phyloP scores from a whole-genome alignment of 2,113 vertebrate species.

The Fukomys damarensis region DNA sequence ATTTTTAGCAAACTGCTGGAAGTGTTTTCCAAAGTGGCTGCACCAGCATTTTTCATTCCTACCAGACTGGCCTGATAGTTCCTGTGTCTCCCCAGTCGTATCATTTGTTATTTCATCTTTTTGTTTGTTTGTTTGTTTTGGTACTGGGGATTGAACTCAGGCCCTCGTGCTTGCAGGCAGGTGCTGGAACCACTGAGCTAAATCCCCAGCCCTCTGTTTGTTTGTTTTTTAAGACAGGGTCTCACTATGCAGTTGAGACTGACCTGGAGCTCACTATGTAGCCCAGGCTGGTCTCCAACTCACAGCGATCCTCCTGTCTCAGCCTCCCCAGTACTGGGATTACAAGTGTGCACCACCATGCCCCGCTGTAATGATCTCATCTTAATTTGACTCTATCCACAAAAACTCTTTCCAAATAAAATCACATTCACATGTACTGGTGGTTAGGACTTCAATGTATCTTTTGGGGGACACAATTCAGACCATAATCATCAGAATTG shows the following conservation, averaged over 20 bases:
- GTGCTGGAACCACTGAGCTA: too few species aligned
- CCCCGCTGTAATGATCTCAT: background rate
- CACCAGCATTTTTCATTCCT: background rate
- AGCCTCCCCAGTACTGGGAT: background rate
- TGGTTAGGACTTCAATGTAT: background rate
- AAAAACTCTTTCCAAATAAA: background rate
- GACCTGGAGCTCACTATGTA: too few species aligned
- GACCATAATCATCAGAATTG: background rate
- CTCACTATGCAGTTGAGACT: too few species aligned
- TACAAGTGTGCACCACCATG: background rate
- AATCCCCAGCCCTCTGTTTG: too few species aligned
- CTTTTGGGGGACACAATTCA: background rate
- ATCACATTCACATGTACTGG: background rate
- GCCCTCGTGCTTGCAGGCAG: too few species aligned
- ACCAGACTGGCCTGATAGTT: rapidly evolving
- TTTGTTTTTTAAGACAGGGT: too few species aligned
- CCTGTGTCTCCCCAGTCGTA: background rate
- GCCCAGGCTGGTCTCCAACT: background rate
- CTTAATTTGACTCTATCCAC: background rate
- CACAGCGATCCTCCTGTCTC: background rate
- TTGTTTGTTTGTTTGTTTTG: too few species aligned
- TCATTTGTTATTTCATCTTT: background rate
- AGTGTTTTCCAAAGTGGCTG: background rate
- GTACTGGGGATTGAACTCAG: too few species aligned
- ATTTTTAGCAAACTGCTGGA: background rate